Base-by-base conservation (phyloP, 2,888 invertebrate genomes). In the Sphecodes monilicornis region DNA sequence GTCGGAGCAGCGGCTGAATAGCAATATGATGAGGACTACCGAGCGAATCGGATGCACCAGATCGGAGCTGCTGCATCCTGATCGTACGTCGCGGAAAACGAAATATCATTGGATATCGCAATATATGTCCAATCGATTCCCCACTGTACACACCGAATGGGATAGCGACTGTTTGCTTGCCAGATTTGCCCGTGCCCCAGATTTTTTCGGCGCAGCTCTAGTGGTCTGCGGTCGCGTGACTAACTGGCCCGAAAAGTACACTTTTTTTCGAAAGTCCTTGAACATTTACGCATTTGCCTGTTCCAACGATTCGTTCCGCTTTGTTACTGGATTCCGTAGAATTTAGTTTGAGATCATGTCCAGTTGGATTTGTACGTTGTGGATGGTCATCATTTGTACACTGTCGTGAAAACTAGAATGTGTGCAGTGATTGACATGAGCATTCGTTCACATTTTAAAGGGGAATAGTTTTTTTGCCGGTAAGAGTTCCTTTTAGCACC, bases 11-110 rank as follows among this genome's bases (percentile, higher is more conserved):
- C 46, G 76, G 74, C 66, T 77, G 85, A 84, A 80, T 84, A 84
- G 76, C 84, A 85, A 80, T 85, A 85, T 80, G 76, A 84, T 75
- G 83, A 78, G 74, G 85, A 69, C 72, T 79, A 64, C 72, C 78
- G 73, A 70, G 76, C 76, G 75, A 83, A 78, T 74, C 68, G 85
- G 54, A 46, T 41, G 29, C 22, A 1, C 29, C 18, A 8, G 71
- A 57, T 18, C 60, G n/a, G 32, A 36, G 18, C 13, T 69, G n/a
- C 39, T 70, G 76, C 64, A 50, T 73, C 36, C 41, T 6, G 57
- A 81, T 83, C 73, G 82, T 46, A 50, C 60, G n/a, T 46, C 29
- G 64, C 36, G 36, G 64, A 60, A 60, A 80, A 66, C 70, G 75
- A 82, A 80, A 80, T 80, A 82, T 82, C 54, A 29, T 29, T 39